Percentiles rank a stretch among this genome's conserved stretches.
Evolutionary conservation across 2,113 vertebrate species (phyloP).

Genomic region (Isurus oxyrinchus): DNA sequence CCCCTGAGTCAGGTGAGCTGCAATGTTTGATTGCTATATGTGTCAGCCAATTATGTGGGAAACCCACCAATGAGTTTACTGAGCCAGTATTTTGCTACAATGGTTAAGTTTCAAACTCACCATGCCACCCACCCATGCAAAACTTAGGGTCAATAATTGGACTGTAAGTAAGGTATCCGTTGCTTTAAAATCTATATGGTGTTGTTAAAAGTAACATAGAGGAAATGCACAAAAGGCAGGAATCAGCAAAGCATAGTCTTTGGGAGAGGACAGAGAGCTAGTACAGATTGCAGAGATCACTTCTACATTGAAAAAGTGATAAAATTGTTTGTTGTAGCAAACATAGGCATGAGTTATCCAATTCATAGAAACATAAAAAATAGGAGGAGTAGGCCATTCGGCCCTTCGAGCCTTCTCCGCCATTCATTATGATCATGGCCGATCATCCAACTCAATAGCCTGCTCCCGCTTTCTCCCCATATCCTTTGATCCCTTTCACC

Average conservation of each 20-base stretch:
- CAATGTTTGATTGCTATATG: too few species aligned
- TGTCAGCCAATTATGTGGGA: too few species aligned
- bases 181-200: not conserved
- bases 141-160: not conserved
- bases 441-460: too few species aligned
- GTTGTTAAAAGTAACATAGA: not conserved
- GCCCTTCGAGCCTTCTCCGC: too few species aligned
- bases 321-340: not conserved
- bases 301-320: not conserved
- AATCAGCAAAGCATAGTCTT: not conserved
- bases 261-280: not conserved
- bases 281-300: not conserved
- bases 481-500: too few species aligned
- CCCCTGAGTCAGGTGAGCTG: too few species aligned
- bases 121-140: not conserved
- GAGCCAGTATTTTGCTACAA: too few species aligned
- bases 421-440: too few species aligned
- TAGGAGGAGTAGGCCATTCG: too few species aligned
- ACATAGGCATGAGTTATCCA: not conserved
- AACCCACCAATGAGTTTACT: too few species aligned
- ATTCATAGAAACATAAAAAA: not conserved
- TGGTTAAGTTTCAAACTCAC: not conserved
- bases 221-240: not conserved
- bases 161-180: not conserved
- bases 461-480: too few species aligned